Percentiles rank a stretch among this genome's conserved stretches.
Evolutionary conservation across 2,113 vertebrate species (phyloP).

Genomic region (Struthio camelus): DNA sequence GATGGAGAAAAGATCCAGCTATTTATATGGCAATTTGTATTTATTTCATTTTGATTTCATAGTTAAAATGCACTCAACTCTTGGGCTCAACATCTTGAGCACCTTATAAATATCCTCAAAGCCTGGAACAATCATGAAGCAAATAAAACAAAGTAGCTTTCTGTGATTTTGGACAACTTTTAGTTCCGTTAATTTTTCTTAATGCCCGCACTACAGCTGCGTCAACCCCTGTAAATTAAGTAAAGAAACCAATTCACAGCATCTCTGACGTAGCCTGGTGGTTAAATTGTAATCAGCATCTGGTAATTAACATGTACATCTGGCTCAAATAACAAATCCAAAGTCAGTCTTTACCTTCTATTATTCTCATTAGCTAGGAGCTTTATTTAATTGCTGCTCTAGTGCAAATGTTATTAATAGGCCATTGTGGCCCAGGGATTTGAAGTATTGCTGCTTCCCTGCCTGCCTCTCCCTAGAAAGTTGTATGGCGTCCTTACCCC

Average conservation of each 20-base stretch:
- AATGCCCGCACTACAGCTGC: background rate
- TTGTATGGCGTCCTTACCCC: background rate
- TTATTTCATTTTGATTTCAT: background rate
- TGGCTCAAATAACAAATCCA: background rate
- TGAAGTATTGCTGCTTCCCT: background rate
- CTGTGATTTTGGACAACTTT: background rate
- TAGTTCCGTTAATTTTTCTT: background rate
- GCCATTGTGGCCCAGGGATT: background rate
- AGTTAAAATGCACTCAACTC: conserved; percentile 7
- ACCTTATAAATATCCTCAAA: conserved; percentile 16
- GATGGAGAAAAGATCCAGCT: background rate
- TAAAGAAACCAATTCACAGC: background rate
- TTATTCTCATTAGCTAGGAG: background rate
- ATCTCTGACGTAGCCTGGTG: background rate
- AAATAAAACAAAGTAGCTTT: background rate
- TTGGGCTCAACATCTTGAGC: background rate
- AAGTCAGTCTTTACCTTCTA: conserved; percentile 25
- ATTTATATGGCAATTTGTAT: background rate
- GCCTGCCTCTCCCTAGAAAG: background rate
- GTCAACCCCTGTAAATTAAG: background rate
- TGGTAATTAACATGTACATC: conserved; percentile 17
- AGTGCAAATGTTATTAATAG: background rate
- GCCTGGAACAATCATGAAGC: background rate
- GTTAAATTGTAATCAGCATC: conserved; percentile 19
- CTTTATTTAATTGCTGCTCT: background rate